These are phyloP conservation scores for Ceratosolen fusciceps DNA, from an alignment of 1,140 invertebrate genomes.

Conservation along the genomic window DNA sequence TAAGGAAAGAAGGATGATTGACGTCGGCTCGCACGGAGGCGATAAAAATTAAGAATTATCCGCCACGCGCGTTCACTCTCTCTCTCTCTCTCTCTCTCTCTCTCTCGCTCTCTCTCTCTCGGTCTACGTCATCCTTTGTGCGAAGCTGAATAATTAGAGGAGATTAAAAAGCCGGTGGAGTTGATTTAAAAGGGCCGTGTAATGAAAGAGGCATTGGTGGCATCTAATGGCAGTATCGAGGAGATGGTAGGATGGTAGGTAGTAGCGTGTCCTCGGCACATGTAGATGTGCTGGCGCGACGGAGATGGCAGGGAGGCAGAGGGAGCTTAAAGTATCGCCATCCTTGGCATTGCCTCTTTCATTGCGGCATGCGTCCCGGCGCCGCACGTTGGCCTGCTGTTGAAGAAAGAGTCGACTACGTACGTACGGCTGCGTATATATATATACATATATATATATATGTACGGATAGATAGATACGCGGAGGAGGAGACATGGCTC, in stretches of 20 bases:
- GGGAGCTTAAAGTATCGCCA: conserved; percentile 17
- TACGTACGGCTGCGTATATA: too few relatives aligned
- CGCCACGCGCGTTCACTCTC: too few relatives aligned
- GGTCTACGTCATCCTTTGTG: conserved; percentile 1
- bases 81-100: too few relatives aligned
- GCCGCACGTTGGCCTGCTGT: conserved; percentile 21
- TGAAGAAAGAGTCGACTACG: background rate
- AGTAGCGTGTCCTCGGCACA: conserved; percentile 7
- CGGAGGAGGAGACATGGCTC: background rate
- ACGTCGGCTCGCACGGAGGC: background rate
- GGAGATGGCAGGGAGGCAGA: background rate
- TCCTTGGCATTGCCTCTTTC: conserved; percentile 20
- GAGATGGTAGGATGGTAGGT: background rate
- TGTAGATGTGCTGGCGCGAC: conserved; percentile 18
- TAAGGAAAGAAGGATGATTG: background rate
- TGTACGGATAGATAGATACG: background rate
- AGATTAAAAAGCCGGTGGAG: conserved; percentile 19
- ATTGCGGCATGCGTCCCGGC: conserved; percentile 22
- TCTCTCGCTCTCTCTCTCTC: too few relatives aligned
- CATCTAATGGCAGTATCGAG: conserved; percentile 5
- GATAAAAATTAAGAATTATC: conserved; percentile 12
- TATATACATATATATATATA: conserved; percentile 11
- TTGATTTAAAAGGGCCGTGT: conserved; percentile 20
- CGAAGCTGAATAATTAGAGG: conserved; percentile 20
- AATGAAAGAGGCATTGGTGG: conserved; percentile 30